Evolutionary conservation across 53 echinoderm and acorn worm genomes (phyloP).

Genomic region (Holothuria leucospilota): DNA sequence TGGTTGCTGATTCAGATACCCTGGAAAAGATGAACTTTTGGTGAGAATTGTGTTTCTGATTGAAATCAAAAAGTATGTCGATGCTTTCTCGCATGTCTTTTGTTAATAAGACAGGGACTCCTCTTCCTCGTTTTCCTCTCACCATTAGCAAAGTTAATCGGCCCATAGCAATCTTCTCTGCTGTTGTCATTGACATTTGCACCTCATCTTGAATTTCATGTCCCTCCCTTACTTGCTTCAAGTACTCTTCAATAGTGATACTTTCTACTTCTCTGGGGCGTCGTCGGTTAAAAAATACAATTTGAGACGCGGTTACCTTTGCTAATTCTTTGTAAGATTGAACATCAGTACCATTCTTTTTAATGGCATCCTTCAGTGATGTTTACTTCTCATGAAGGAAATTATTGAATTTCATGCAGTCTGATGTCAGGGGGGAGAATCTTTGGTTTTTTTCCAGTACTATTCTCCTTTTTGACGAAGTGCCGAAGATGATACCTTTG

Average conservation of each 20-base stretch:
- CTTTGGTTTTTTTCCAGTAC: constrained; percentile 32
- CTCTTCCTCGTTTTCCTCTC: constrained; percentile 58
- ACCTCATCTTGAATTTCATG: not conserved
- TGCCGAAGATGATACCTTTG: not conserved
- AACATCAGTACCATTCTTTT: not conserved
- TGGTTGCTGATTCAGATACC: not conserved
- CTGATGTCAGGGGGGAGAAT: not conserved
- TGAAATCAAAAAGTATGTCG: not conserved
- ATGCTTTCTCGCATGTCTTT: not conserved
- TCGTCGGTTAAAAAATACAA: not conserved
- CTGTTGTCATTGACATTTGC: constrained; percentile 3
- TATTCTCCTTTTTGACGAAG: not conserved
- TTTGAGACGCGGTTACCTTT: constrained; percentile 5
- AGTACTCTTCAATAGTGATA: constrained; percentile 29
- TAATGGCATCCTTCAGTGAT: not conserved
- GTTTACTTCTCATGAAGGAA: not conserved
- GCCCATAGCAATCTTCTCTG: constrained; percentile 21
- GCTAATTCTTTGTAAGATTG: not conserved
- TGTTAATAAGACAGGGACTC: constrained; percentile 57
- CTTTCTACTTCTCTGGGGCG: constrained; percentile 53
- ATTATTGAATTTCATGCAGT: not conserved
- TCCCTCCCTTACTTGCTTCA: not conserved
- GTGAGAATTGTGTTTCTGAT: constrained; percentile 6
- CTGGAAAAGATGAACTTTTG: no score
- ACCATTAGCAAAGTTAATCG: constrained; percentile 32